Evolutionary conservation across 1,140 invertebrate species (phyloP).

Genomic region (Monomorium pharaonis): DNA sequence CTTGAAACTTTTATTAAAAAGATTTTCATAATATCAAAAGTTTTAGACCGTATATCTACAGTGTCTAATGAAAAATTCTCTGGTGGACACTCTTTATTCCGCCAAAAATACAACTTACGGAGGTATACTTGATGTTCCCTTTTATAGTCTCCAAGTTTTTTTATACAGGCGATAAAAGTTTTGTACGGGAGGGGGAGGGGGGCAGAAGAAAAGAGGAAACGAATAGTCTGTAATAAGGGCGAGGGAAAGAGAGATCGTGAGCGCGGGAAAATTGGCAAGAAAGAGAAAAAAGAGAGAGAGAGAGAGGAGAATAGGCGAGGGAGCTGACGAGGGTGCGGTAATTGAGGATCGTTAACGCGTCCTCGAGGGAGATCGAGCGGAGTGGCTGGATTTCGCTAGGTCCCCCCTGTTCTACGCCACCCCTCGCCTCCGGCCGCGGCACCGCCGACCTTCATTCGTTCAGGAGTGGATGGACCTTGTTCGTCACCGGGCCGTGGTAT

Average conservation of each 20-base stretch:
- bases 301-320: slow-evolving; percentile 34
- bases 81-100: not conserved
- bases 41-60: not conserved
- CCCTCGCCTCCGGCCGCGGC: slow-evolving; percentile 42
- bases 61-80: not conserved
- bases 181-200: not conserved
- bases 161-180: slow-evolving; percentile 17
- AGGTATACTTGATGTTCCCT: slow-evolving; percentile 3
- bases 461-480: slow-evolving; percentile 73
- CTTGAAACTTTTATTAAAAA: not conserved
- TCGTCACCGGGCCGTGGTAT: slow-evolving; percentile 66
- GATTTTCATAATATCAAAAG: not conserved
- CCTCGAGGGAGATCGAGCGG: slow-evolving; percentile 70
- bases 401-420: slow-evolving; percentile 33
- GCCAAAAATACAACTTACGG: not conserved
- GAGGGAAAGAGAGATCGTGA: not conserved
- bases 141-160: slow-evolving; percentile 38
- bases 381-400: slow-evolving; percentile 62
- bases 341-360: slow-evolving; percentile 73
- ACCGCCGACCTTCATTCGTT: slow-evolving; percentile 67
- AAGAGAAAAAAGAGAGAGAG: not conserved
- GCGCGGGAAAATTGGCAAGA: not conserved
- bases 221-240: not conserved
- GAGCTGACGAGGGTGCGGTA: slow-evolving; percentile 59
- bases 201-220: not conserved